Percentiles rank a stretch among this genome's conserved stretches.
Evolutionary conservation across 1,140 invertebrate species (phyloP).

Genomic region (Zaprionus africanus): DNA sequence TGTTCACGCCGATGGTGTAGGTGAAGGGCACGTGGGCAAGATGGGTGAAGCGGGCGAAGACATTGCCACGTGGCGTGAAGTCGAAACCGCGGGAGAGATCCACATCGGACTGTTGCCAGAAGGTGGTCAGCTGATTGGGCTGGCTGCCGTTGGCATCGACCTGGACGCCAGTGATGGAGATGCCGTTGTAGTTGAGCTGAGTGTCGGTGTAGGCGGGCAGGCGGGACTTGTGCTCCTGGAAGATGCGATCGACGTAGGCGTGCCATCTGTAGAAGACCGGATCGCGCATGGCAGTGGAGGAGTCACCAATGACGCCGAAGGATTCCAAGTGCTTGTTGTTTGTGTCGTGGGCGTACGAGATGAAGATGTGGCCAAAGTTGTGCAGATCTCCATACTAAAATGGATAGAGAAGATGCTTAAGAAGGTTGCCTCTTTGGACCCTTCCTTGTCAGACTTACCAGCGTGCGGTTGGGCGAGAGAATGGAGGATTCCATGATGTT

Average conservation of each 20-base stretch:
- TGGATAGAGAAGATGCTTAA: too few relatives aligned
- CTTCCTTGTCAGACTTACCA: conserved; percentile 86
- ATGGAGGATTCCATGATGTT: conserved; percentile 91
- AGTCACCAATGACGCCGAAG: conserved; percentile 89
- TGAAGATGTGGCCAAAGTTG: conserved; percentile 89
- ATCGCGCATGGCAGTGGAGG: conserved; percentile 91
- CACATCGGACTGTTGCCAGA: conserved; percentile 91
- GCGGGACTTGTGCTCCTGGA: conserved; percentile 90
- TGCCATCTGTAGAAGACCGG: conserved; percentile 95
- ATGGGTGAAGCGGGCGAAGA: conserved; percentile 90
- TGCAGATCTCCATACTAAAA: conserved; percentile 89
- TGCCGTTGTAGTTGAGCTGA: conserved; percentile 87
- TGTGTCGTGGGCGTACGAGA: conserved; percentile 90
- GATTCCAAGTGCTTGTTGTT: conserved; percentile 89
- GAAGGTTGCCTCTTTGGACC: too few relatives aligned
- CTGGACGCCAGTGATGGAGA: conserved; percentile 86
- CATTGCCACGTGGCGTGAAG: conserved; percentile 89
- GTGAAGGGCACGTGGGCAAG: conserved; percentile 90
- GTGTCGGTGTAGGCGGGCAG: conserved; percentile 87
- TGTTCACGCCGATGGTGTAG: conserved; percentile 88
- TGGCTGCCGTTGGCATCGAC: conserved; percentile 85
- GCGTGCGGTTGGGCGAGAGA: conserved; percentile 88
- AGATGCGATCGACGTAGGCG: conserved; percentile 91
- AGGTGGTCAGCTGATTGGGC: conserved; percentile 87
- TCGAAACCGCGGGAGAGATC: conserved; percentile 91